phyloP scores from a whole-genome alignment of 2,113 vertebrate genomes.

The Eulemur macaco region DNA sequence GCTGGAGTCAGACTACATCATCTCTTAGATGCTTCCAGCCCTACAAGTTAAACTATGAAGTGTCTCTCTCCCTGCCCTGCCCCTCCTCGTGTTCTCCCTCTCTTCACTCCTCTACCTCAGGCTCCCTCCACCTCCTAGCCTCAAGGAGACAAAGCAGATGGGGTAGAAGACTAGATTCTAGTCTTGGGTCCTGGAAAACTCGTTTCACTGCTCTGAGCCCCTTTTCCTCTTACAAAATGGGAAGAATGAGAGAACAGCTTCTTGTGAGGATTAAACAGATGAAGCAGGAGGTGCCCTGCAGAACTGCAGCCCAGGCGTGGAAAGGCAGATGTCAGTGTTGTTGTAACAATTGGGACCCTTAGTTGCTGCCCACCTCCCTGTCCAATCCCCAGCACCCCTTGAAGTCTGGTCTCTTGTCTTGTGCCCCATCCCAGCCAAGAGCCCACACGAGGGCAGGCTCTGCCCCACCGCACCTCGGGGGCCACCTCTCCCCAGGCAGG shows the following conservation, averaged over 20 bases:
- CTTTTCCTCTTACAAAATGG: not conserved
- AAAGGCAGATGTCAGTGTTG: not conserved
- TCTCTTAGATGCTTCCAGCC: not conserved
- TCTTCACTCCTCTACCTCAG: not conserved
- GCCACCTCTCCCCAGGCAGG: not conserved
- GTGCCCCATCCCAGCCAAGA: not conserved
- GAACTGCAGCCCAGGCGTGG: not conserved
- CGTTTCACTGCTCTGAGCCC: not conserved
- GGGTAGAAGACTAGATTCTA: not conserved
- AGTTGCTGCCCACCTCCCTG: not conserved
- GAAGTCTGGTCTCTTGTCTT: not conserved
- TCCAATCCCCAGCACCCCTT: not conserved
- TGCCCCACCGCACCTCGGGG: not conserved
- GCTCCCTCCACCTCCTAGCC: not conserved
- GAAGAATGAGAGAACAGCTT: not conserved
- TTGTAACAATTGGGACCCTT: no score
- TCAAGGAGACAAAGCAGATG: not conserved
- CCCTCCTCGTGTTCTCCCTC: not conserved
- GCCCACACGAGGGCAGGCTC: not conserved
- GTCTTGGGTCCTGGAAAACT: not conserved
- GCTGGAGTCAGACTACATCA: not conserved
- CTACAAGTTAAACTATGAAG: not conserved
- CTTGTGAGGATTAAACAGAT: not conserved
- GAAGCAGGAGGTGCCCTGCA: not conserved
- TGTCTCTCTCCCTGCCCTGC: not conserved